phyloP scores from a whole-genome alignment of 2,797 vertebrate species.

The Amblyopsis hoosieri region DNA sequence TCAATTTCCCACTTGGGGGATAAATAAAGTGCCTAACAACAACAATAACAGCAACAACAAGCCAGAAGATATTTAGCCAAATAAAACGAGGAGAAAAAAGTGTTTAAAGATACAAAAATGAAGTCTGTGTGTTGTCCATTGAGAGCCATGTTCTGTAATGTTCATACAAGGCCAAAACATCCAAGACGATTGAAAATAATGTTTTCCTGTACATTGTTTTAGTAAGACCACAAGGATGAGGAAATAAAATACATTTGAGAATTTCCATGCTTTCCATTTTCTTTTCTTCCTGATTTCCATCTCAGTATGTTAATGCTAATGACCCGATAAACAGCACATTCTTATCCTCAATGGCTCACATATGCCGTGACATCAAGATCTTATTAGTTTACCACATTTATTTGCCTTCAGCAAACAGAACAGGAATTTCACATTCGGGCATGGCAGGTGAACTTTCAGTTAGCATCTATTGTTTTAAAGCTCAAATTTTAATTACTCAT shows the following conservation, averaged over 20 bases:
- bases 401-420: conserved; percentile 20
- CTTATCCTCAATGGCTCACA: conserved; percentile 6
- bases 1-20: too few relatives aligned
- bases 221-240: too few relatives aligned
- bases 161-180: conserved; percentile 8
- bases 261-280: background rate
- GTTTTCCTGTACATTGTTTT: too few relatives aligned
- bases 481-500: conserved; percentile 77
- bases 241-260: too few relatives aligned
- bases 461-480: conserved; percentile 72
- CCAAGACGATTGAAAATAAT: background rate
- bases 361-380: conserved; percentile 1
- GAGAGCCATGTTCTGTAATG: conserved; percentile 32
- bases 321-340: conserved; percentile 13
- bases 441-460: conserved; percentile 62
- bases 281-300: too few relatives aligned
- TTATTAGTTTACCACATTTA: background rate
- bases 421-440: conserved; percentile 40
- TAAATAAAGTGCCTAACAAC: too few relatives aligned
- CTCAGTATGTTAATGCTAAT: conserved; percentile 13
- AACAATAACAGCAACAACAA: too few relatives aligned
- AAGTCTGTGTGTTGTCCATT: too few relatives aligned
- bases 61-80: too few relatives aligned
- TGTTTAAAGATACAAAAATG: too few relatives aligned
- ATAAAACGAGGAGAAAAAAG: too few relatives aligned